Base-by-base conservation (phyloP, 2,888 invertebrate genomes). In the Clusia tigrina region DNA sequence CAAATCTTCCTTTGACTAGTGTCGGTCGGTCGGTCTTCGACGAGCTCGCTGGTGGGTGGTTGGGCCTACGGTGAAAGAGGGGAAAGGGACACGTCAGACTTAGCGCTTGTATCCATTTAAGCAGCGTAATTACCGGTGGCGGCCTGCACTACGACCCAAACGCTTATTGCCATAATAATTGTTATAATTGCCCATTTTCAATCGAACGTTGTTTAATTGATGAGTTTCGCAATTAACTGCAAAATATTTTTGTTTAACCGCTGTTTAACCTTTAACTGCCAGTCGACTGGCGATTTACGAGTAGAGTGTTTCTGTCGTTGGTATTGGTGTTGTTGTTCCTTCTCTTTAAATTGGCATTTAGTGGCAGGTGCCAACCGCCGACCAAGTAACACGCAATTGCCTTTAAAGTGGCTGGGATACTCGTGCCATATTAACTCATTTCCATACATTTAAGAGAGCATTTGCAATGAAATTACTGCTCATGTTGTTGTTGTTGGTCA, bases 221-320 rank as follows among this genome's bases (percentile, higher is more conserved):
- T 78, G 78, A 74, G 75, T 76, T 79, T 76, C 72, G 77, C 75
- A 77, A 79, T 79, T 78, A 79, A 78, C 71, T 79, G 79, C 74
- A 79, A 79, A 76, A 48, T 67, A 70, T 70, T 64, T 68, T 56
- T 62, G 56, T 71, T 74, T 67, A 67, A 68, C 64, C 68, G 67
- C 62, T 51, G 32, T 59, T 66, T 68, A 66, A 68, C 67, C 66
- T 62, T 48, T 58, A 26, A 63, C 51, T 25, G 9, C 3, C 3
- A 6, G n/a, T n/a, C 12, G 26, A 18, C 26, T 12, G 24, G 10
- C 12, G 25, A 12, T 18, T 15, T 24, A 17, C 32, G 32, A 32
- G 32, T 32, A 24, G 12, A 2, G 24, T 22, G 17, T 23, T 23
- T 6, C n/a, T 10, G 23, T 53, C 24, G 6, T 24, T 53, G 32